phyloP scores from a whole-genome alignment of 2,797 vertebrate genomes.

The Spinus olivaceus region DNA sequence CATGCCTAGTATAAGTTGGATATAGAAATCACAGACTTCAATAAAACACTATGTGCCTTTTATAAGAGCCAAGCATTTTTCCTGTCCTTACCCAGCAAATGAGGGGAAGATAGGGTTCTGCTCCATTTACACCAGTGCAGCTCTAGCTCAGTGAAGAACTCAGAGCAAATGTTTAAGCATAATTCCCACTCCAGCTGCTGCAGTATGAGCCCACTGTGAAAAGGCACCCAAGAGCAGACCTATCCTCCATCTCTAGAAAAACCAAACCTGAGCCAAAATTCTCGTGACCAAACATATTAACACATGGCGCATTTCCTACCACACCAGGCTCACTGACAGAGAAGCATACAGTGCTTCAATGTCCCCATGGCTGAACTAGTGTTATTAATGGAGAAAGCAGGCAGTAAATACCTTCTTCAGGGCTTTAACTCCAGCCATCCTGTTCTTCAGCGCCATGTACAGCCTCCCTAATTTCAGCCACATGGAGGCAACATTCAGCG shows the following conservation, averaged over 20 bases:
- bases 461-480: conserved; percentile 91
- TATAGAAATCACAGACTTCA: background rate
- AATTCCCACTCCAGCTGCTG: background rate
- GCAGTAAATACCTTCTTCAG: conserved; percentile 85
- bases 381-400: background rate
- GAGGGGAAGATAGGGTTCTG: background rate
- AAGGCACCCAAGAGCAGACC: background rate
- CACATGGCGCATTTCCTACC: background rate
- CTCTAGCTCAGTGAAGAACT: background rate
- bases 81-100: background rate
- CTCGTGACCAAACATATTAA: background rate
- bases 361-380: background rate
- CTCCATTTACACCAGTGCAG: background rate
- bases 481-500: conserved; percentile 94
- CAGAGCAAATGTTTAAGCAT: background rate
- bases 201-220: background rate
- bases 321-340: background rate
- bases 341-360: background rate
- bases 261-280: background rate
- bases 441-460: conserved; percentile 82
- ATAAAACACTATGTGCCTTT: conserved; percentile 17
- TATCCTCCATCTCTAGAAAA: background rate
- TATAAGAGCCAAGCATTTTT: background rate
- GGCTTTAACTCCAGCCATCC: conserved; percentile 72
- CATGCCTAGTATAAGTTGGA: conserved; percentile 32